phyloP scores from a whole-genome alignment of 1,140 invertebrate genomes.

The Pemphigus obesinymphae region DNA sequence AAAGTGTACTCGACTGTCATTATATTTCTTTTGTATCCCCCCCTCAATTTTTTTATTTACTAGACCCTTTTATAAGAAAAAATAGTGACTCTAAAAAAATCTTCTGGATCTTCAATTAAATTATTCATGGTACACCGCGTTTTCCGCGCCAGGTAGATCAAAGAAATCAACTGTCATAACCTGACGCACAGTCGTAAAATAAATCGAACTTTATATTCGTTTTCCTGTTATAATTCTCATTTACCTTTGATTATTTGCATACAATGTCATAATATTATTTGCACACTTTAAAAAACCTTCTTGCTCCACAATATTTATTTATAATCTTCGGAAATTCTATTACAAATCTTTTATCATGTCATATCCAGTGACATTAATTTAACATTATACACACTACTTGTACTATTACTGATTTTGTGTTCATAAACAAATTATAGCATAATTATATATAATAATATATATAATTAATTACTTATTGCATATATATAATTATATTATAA shows the following conservation, averaged over 20 bases:
- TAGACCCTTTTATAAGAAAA: not conserved
- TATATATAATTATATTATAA: too few species aligned
- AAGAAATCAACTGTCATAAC: slow-evolving; percentile 26
- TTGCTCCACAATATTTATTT: not conserved
- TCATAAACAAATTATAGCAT: too few species aligned
- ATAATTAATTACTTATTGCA: too few species aligned
- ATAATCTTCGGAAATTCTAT: too few species aligned
- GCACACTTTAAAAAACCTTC: not conserved
- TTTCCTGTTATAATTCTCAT: not conserved
- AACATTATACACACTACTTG: too few species aligned
- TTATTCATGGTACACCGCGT: slow-evolving; percentile 4
- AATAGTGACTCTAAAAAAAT: too few species aligned
- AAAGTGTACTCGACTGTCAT: slow-evolving; percentile 1
- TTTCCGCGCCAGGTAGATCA: not conserved
- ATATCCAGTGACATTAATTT: too few species aligned
- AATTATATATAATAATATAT: too few species aligned
- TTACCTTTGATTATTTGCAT: not conserved
- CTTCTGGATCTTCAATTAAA: not conserved
- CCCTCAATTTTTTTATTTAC: not conserved
- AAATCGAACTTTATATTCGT: not conserved
- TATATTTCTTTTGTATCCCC: not conserved
- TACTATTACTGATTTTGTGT: too few species aligned
- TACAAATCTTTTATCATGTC: too few species aligned
- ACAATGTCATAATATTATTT: not conserved
- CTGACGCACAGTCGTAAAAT: not conserved